Percentiles rank a stretch among this genome's conserved stretches.
phyloP scores from a whole-genome alignment of 2,888 invertebrate genomes.

The Cantharis rufa region DNA sequence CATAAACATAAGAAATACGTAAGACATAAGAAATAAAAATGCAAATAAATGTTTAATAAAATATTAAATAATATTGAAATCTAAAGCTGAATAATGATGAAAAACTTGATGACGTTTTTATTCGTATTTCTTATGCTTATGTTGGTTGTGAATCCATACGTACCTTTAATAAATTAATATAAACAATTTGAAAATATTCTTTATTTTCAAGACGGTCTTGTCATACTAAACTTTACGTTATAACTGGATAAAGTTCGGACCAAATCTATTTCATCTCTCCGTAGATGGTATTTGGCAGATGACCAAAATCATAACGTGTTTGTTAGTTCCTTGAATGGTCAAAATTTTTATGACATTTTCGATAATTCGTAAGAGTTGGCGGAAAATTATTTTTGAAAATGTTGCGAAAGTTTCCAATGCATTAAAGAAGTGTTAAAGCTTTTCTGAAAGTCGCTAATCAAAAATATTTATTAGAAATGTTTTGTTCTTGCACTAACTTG shows the following conservation, averaged over 20 bases:
- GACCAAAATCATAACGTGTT: background rate
- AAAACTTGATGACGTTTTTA: too few species aligned
- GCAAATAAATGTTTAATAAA: too few species aligned
- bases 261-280: background rate
- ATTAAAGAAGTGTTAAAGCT: background rate
- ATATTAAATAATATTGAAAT: too few species aligned
- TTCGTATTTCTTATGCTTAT: too few species aligned
- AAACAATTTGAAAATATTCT: background rate
- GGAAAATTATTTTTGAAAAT: background rate
- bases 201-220: background rate
- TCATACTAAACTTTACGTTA: background rate
- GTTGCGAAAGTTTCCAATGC: background rate
- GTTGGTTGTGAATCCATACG: too few species aligned
- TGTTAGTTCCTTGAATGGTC: background rate
- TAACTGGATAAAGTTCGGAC: background rate
- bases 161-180: too few species aligned
- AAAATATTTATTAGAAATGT: background rate
- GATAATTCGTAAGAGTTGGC: background rate
- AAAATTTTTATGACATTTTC: background rate
- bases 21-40: too few species aligned
- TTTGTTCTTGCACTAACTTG: background rate
- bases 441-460: background rate
- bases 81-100: too few species aligned
- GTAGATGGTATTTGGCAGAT: background rate
- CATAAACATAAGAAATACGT: too few species aligned